A percentile compares a stretch with the other conserved stretches of the same genome.
Conservation (phyloP, 2,888 invertebrate genomes). For the Phortica magna region DNA sequence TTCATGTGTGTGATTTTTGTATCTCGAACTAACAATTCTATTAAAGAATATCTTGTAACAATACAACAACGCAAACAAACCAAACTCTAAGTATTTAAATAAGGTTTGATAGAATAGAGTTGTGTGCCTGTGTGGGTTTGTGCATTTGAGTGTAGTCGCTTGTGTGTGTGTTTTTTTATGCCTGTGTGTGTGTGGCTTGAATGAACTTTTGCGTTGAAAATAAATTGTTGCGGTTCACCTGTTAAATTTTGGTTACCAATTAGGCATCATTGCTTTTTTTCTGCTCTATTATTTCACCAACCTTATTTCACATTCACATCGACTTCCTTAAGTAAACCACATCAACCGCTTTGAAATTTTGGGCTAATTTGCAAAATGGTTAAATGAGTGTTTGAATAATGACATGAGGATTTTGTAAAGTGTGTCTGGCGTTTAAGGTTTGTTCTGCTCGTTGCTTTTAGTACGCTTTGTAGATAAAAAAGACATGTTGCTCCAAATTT, state of each 20-base stretch:
- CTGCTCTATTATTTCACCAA: neutral
- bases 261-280: neutral
- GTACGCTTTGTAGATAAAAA: no score
- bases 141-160: neutral
- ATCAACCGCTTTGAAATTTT: constrained; percentile 13
- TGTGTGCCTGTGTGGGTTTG: no score
- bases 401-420: no score
- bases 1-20: neutral
- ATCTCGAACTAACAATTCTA: neutral
- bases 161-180: neutral
- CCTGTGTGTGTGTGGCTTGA: constrained; percentile 52
- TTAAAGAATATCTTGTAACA: neutral
- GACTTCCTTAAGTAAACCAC: constrained; percentile 26
- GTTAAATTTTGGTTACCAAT: constrained; percentile 51
- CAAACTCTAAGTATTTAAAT: neutral
- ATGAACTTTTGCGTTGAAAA: constrained; percentile 71
- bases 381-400: neutral
- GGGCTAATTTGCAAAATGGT: constrained; percentile 27
- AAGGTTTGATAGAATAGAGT: no score
- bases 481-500: no score
- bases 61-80: neutral
- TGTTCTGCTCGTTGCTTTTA: no score
- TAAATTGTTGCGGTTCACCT: constrained; percentile 72
- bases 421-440: no score
- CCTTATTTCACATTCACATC: neutral